Base-by-base conservation (phyloP, 2,797 vertebrate species). In the Danio albolineatus region DNA sequence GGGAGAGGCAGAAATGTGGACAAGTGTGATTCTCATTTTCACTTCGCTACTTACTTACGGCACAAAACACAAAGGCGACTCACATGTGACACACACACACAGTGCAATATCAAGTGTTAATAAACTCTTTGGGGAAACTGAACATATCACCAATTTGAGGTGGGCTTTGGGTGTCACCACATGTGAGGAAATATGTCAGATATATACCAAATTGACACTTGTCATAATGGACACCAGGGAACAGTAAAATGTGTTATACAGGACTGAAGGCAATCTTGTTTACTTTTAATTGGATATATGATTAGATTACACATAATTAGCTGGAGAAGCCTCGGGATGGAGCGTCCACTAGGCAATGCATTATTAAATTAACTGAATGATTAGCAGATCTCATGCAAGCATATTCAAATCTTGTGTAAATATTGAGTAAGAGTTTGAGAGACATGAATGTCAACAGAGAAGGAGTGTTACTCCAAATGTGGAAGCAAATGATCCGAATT, bases 11-110 rank as follows among this genome's bases (percentile, higher is more conserved):
- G 65, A 79, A 65, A 76, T 72, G 79, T 70, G 64, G 14, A 66
- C 54, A 79, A 48, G 72, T 84, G 76, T 41, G 66, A 79, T 72
- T 74, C 60, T 75, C 72, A 84, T 81, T 81, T 76, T 76, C 62
- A 73, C 76, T 43, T 54, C 39, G n/a, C 62, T 44, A 67, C 39
- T 59, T 46, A 53, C 36, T 28, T 4, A 13, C 59, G 36, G 64
- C 75, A 43, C 36, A 75, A 74, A 81, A 53, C 66, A 80, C 66
- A 84, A 75, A 60, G 65, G 65, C 48, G 19, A 49, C 62, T 72
- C 51, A 65, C 56, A 53, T 21, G 16, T 70, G 14, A 54, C 10
- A 53, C 46, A 53, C n/a, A 74, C 10, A 54, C 19, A 43, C 19
- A 61, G 54, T 39, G 0, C 28, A 2, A 49, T 10, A 36, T 79